phyloP scores from a whole-genome alignment of 2,113 vertebrate species.

The Xiphias gladius region DNA sequence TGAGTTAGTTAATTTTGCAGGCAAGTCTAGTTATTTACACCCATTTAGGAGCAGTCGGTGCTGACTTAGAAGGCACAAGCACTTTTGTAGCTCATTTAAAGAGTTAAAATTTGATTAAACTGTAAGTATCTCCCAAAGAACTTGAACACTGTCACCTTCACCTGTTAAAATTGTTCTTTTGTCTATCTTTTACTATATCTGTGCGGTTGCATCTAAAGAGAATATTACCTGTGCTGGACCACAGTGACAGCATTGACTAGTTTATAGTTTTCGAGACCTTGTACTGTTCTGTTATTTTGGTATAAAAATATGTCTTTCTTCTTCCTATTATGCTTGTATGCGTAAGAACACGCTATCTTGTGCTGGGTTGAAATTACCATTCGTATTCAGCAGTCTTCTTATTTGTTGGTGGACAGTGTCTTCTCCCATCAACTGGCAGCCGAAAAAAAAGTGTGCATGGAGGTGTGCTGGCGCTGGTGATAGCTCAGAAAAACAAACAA shows the following conservation, averaged over 20 bases:
- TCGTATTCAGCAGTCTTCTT: conserved; percentile 21
- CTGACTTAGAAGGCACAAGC: background rate
- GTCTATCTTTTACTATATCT: background rate
- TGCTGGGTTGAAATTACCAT: conserved; percentile 1
- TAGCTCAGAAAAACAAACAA: conserved; percentile 7
- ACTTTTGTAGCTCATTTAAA: background rate
- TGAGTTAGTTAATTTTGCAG: conserved; percentile 34
- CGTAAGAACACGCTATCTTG: background rate
- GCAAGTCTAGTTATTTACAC: background rate
- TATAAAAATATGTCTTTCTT: background rate
- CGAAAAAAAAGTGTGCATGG: background rate
- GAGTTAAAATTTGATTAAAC: background rate
- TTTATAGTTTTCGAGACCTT: no score
- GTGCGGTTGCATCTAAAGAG: background rate
- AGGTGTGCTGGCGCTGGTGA: background rate
- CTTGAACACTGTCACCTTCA: no score
- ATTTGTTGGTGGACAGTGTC: conserved; percentile 16
- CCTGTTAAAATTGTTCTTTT: no score
- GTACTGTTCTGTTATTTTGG: background rate
- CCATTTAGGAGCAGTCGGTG: background rate
- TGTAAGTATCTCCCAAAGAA: background rate
- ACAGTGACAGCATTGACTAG: no score
- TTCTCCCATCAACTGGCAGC: background rate
- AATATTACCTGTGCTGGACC: no score
- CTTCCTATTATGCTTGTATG: background rate